Conservation (phyloP, 2,888 invertebrate species). For the Parthenolecanium corni region DNA sequence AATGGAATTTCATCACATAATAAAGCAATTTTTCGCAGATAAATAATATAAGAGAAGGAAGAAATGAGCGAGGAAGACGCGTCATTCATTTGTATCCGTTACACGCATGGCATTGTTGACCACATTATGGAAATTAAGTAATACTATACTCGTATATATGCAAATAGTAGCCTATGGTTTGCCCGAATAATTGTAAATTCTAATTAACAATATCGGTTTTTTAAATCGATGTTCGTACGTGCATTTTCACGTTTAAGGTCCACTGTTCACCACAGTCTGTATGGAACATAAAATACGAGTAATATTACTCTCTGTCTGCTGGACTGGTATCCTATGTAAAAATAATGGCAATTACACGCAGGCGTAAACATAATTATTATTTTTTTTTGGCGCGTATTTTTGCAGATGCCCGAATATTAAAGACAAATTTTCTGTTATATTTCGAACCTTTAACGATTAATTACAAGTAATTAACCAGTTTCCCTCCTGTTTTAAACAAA, state of each 20-base stretch:
- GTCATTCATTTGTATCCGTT: slow-evolving; percentile 8
- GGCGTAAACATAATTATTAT: slow-evolving; percentile 21
- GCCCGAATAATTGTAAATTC: slow-evolving; percentile 27
- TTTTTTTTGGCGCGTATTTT: background rate
- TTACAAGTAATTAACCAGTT: too few species aligned
- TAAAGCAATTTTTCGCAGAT: too few species aligned
- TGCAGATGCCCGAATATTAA: slow-evolving; percentile 8
- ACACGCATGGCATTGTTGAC: slow-evolving; percentile 24
- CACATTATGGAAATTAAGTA: slow-evolving; percentile 26
- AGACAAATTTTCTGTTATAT: slow-evolving; percentile 13
- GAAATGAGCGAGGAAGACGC: background rate
- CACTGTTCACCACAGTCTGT: background rate
- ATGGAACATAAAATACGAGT: too few species aligned
- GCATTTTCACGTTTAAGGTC: background rate
- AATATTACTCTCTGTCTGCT: too few species aligned
- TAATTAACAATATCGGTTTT: slow-evolving; percentile 26
- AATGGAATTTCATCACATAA: too few species aligned
- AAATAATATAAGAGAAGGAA: too few species aligned
- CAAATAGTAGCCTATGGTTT: slow-evolving; percentile 13
- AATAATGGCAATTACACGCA: slow-evolving; percentile 23
- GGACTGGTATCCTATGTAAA: background rate
- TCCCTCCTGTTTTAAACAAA: too few species aligned
- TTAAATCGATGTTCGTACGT: background rate
- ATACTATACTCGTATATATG: slow-evolving; percentile 20
- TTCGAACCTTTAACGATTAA: background rate